Evolutionary conservation across 2,797 vertebrate genomes (phyloP), one percentile per base, ranked within the genome.

Genomic region (Anas flavirostris): DNA sequence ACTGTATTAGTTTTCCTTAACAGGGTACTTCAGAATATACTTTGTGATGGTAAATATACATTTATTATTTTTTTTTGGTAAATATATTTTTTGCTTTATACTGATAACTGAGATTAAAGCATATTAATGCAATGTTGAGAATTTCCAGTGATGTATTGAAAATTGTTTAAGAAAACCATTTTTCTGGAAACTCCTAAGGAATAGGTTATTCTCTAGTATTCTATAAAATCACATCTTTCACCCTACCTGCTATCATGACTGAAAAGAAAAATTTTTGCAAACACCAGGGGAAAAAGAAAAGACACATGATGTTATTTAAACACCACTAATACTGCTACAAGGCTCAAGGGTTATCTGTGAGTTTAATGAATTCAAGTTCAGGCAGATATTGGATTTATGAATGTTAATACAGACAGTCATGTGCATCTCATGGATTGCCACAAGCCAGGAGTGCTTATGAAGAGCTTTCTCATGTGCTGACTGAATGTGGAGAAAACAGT

Each of bases 351-450:
- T 74, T 77, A 82, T 29, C 68, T 77, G 46, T 63, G 68, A 59
- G 6, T 60, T 85, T 68, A 89, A 82, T 68, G 33, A 87, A 91
- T 93, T 87, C 41, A 69, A 28, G n/a, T 86, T 90, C 48, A 89
- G 56, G 41, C 19, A 78, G 25, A 25, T 70, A 64, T 5, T 85
- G 39, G 44, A 62, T 91, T 91, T 94, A 69, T 58, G 28, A 74
- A 60, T 64, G 41, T 70, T 82, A 72, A 80, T 35, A 75, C 35
- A 90, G 53, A 88, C 7, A 89, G 72, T 90, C 84, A 53, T 53
- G 69, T 82, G 52, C 0, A 0, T 72, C 37, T 81, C 79, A 82
- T 62, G 79, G 60, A 91, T 78, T 92, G 29, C 33, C 72, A 91
- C 66, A 69, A 81, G 26, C 37, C 82, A 83, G 64, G 37, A 62